phyloP scores from a whole-genome alignment of 2,888 invertebrate genomes.

The Erebia epiphron region DNA sequence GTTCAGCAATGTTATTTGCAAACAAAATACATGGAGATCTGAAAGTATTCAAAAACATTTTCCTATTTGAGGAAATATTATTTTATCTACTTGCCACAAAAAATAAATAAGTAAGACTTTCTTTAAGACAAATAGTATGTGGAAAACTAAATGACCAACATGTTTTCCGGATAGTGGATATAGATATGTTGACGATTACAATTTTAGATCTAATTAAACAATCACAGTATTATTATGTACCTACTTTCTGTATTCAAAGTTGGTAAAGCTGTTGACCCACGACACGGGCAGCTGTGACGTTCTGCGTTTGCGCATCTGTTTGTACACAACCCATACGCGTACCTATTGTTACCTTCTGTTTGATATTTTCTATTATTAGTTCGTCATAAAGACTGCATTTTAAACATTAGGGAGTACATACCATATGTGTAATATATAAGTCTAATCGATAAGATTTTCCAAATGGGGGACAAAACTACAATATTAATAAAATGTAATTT shows the following conservation, averaged over 20 bases:
- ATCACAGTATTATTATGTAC: background rate
- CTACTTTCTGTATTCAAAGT: slow-evolving; percentile 7
- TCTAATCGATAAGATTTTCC: background rate
- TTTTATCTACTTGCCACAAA: too few relatives aligned
- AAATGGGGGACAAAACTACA: background rate
- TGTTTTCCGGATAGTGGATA: too few relatives aligned
- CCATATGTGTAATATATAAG: background rate
- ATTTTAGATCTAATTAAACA: background rate
- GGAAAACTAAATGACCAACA: too few relatives aligned
- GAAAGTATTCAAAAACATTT: too few relatives aligned
- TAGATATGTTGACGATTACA: too few relatives aligned
- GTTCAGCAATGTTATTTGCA: too few relatives aligned
- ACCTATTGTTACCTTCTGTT: slow-evolving; percentile 36
- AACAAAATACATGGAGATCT: too few relatives aligned
- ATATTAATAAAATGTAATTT: too few relatives aligned
- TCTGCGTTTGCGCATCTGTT: slow-evolving; percentile 38
- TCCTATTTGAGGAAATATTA: too few relatives aligned
- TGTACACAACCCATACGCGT: slow-evolving; percentile 25
- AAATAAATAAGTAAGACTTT: too few relatives aligned
- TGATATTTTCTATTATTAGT: slow-evolving; percentile 37
- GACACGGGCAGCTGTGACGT: slow-evolving; percentile 34
- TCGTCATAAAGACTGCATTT: slow-evolving; percentile 20
- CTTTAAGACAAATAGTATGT: too few relatives aligned
- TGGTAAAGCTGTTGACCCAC: slow-evolving; percentile 32
- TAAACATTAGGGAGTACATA: slow-evolving; percentile 16